Base-by-base conservation (phyloP, 2,888 invertebrate genomes). In the Gisinianus flammeolus region DNA sequence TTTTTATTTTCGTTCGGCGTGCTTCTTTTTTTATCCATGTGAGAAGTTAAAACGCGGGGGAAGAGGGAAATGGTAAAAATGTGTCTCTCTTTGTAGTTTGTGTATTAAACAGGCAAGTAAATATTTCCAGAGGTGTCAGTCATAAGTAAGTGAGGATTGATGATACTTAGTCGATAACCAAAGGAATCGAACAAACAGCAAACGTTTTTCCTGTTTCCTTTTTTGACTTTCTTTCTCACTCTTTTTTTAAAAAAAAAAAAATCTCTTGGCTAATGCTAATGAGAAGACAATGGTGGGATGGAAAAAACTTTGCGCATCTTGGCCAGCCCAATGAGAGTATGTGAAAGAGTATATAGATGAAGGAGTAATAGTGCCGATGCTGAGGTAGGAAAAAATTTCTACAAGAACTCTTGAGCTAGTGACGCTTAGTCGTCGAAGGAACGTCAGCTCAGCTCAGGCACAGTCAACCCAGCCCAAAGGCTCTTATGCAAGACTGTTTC, bases 351-450 rank as follows among this genome's bases (percentile, higher is more conserved):
- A 72, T 33, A 33, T 62, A 72, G 56, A 52, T 75, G 52, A 76
- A 76, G n/a, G 76, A 76, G 76, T 75, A 76, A 76, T 66, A 72
- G 72, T 66, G 73, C 66, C 68, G 80, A 78, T 82, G 83, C 82
- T 82, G 83, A 83, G 82, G 81, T 78, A 80, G 79, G 81, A 75
- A 79, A 83, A 81, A 79, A 79, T 83, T 76, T 76, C 76, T 52
- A 80, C 68, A 81, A 81, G 83, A 72, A 78, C 81, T 80, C 83
- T 83, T 81, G 80, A 81, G 30, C 19, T 56, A 54, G 70, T 70
- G 54, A 54, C 70, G 70, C 70, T 70, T 70, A n/a, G 70, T 70
- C 54, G 70, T 28, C 64, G 56, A 56, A 56, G 56, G 56, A n/a
- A 16, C 56, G 19, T n/a, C 56, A n/a, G 26, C 10, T 19, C 6